Evolutionary conservation across 53 echinoderm and acorn worm species (phyloP).

Genomic region (Stichopus horrens): DNA sequence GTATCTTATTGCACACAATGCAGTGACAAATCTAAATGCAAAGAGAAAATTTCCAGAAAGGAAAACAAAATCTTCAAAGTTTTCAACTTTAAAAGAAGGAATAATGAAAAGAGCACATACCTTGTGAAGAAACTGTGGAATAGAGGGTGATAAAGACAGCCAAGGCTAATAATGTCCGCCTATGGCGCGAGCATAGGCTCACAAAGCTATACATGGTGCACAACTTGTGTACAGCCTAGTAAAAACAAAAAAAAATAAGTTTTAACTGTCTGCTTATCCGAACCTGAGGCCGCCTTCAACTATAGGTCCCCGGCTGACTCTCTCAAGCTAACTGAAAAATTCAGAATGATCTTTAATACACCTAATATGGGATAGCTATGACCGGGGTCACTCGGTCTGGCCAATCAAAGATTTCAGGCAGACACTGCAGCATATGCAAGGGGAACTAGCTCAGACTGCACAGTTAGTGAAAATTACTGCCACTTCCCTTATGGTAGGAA

Average conservation of each 20-base stretch:
- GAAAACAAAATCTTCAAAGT: not conserved
- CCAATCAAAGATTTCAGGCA: slow-evolving; percentile 63
- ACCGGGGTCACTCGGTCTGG: slow-evolving; percentile 59
- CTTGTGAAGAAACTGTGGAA: slow-evolving; percentile 53
- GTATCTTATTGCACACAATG: slow-evolving; percentile 17
- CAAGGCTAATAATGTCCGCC: slow-evolving; percentile 65
- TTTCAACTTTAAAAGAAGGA: not conserved
- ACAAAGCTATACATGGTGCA: slow-evolving; percentile 90
- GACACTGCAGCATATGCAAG: slow-evolving; percentile 32
- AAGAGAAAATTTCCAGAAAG: not conserved
- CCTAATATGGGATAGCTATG: slow-evolving; percentile 78
- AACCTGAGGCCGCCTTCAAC: slow-evolving; percentile 55
- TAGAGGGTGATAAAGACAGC: slow-evolving; percentile 49
- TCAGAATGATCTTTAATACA: slow-evolving; percentile 65
- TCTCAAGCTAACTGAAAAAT: slow-evolving; percentile 56
- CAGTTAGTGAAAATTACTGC: slow-evolving; percentile 47
- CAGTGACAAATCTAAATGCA: not conserved
- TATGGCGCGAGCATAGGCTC: slow-evolving; percentile 62
- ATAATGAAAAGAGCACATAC: slow-evolving; percentile 54
- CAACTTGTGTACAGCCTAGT: slow-evolving; percentile 63
- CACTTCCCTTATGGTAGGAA: slow-evolving; percentile 47
- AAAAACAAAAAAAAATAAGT: slow-evolving; percentile 54
- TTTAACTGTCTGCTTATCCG: slow-evolving; percentile 47
- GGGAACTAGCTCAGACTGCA: slow-evolving; percentile 34
- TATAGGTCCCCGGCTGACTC: slow-evolving; percentile 70